Percentiles rank a stretch among this genome's conserved stretches.
These are phyloP conservation scores for Mormyrus lacerda DNA, from an alignment of 2,113 vertebrate genomes.

Conservation along the genomic window DNA sequence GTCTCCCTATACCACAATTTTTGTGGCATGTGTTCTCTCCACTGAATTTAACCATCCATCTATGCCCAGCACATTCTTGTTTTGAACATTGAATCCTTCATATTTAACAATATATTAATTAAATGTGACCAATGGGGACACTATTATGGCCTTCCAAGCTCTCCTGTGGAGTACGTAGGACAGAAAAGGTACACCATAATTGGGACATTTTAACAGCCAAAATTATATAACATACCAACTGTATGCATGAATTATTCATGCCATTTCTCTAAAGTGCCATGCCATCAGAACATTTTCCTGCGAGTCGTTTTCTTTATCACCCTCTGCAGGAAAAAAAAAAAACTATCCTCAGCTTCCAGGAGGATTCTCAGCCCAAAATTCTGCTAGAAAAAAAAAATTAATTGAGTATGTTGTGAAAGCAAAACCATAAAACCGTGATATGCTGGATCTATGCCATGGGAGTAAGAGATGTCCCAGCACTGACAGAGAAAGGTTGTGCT, in stretches of 20 bases:
- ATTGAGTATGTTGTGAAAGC: neutral
- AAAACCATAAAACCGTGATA: neutral
- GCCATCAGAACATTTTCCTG: neutral
- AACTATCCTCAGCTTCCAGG: neutral
- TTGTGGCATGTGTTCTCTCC: neutral
- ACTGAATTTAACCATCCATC: neutral
- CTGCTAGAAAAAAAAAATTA: neutral
- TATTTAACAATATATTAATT: neutral
- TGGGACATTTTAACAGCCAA: slow-evolving; percentile 17
- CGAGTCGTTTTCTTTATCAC: slow-evolving; percentile 7
- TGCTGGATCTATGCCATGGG: neutral
- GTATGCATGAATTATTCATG: slow-evolving; percentile 13
- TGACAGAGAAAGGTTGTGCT: neutral
- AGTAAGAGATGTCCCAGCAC: neutral
- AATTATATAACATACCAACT: neutral
- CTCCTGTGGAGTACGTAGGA: neutral
- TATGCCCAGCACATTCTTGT: neutral
- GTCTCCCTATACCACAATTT: neutral
- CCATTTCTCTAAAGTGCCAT: neutral
- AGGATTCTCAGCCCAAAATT: neutral
- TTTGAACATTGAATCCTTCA: neutral
- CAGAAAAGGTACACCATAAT: slow-evolving; percentile 5
- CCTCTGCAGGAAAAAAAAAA: neutral
- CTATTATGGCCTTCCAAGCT: neutral
- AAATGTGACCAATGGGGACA: neutral